Evolutionary conservation across 1,140 invertebrate species (phyloP), one percentile per base, ranked within the genome.

Genomic region (Cotesia typhae): DNA sequence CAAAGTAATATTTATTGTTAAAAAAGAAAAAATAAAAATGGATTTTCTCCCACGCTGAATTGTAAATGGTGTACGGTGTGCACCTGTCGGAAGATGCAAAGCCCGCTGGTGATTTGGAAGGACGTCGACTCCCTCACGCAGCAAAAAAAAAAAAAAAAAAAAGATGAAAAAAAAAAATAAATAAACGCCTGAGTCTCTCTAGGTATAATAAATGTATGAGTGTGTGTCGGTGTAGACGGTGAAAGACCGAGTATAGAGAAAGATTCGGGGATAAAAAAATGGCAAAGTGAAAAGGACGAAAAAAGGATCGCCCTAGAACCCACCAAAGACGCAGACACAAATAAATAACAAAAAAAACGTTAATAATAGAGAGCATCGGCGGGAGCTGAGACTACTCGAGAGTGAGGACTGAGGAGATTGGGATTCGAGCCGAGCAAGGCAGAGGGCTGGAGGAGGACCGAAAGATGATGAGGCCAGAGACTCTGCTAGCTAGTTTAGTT

Each of bases 281-380:
- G 14, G 64, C 17, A 52, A 47, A 52, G 53, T 47, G 41, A 47
- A 55, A 55, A 28, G 68, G 41, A 55, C 28, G 14, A n/a, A 20
- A 67, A 12, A 37, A 28, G 0, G 5, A 55, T 55, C 53, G 53
- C 53, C 53, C 53, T 55, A 55, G 53, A 55, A 55, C 53, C 53
- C 53, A 55, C 12, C 53, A 55, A 17, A 55, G 53, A 38, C 75
- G 82, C 84, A 86, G 85, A 86, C 85, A 87, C 84, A 86, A 86
- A 87, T 87, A 87, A 85, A 86, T 87, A 81, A 83, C 82, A 83
- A 87, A 82, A 85, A 86, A 55, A 55, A 55, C 7, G 83, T 84
- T 85, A 85, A 86, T 87, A 86, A 87, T 86, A 86, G 84, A 81
- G 81, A 81, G 74, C 70, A 70, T n/a, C 63, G 61, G 74, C 61